Percentiles rank a stretch among this genome's conserved stretches.
phyloP scores from a whole-genome alignment of 2,888 invertebrate genomes.

The Tenthredo livida region DNA sequence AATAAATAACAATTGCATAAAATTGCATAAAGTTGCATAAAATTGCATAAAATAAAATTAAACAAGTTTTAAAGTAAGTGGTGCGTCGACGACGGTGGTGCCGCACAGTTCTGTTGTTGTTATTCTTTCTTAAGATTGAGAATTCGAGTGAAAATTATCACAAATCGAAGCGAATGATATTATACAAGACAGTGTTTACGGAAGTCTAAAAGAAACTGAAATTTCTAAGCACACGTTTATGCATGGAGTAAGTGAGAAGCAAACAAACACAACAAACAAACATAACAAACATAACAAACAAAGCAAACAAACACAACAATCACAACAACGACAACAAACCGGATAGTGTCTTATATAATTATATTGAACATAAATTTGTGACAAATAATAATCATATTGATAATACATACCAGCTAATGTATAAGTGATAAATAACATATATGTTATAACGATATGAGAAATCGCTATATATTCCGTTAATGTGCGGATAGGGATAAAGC shows the following conservation, averaged over 20 bases:
- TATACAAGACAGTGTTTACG: too few species aligned
- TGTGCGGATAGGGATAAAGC: not conserved
- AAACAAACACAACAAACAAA: not conserved
- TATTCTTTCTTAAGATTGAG: not conserved
- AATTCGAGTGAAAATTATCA: too few species aligned
- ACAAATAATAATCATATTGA: not conserved
- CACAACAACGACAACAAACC: not conserved
- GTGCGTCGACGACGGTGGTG: too few species aligned
- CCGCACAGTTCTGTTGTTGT: too few species aligned
- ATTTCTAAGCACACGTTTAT: not conserved
- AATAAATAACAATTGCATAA: not conserved
- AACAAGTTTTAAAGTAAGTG: not conserved
- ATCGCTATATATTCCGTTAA: slow-evolving; percentile 6
- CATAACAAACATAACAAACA: not conserved
- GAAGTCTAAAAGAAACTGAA: too few species aligned
- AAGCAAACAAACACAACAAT: not conserved
- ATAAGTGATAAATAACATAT: not conserved
- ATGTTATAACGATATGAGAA: not conserved
- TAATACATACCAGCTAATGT: not conserved
- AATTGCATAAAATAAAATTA: not conserved
- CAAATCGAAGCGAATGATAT: too few species aligned
- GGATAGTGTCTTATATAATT: not conserved
- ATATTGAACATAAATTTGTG: not conserved
- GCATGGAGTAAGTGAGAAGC: not conserved
- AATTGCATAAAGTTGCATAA: not conserved